Evolutionary conservation across 64 coral and sea anemone genomes (phyloP).

Genomic region (Stylophora pistillata): DNA sequence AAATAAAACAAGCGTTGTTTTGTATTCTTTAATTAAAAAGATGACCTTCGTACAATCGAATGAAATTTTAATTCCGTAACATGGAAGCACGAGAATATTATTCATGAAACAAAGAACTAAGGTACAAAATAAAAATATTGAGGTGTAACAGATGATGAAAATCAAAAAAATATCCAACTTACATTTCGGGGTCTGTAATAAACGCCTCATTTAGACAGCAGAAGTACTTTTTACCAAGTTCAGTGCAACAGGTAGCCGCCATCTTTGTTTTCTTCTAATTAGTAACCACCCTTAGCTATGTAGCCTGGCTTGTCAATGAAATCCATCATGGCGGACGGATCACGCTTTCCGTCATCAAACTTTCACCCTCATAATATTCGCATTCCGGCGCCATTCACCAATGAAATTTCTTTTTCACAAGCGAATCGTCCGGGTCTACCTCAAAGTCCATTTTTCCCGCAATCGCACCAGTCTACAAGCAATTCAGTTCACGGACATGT

Average conservation of each 20-base stretch:
- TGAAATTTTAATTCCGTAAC: slow-evolving; percentile 1
- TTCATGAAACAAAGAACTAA: neutral
- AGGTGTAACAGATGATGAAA: neutral
- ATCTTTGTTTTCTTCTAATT: slow-evolving; percentile 44
- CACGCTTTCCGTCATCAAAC: slow-evolving; percentile 25
- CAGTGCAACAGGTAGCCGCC: slow-evolving; percentile 47
- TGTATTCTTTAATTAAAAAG: neutral
- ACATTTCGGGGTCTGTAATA: slow-evolving; percentile 59
- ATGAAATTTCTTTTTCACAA: neutral
- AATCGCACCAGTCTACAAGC: neutral
- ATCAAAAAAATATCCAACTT: slow-evolving; percentile 13
- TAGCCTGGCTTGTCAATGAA: slow-evolving; percentile 24
- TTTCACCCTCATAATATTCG: slow-evolving; percentile 22
- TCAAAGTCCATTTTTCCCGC: neutral
- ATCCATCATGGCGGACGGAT: slow-evolving; percentile 67
- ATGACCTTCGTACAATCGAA: neutral
- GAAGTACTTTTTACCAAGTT: slow-evolving; percentile 47
- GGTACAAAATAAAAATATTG: neutral
- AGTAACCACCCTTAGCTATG: slow-evolving; percentile 34
- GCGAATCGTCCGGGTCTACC: neutral
- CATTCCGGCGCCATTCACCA: neutral
- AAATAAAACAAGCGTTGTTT: neutral
- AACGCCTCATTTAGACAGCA: slow-evolving; percentile 54
- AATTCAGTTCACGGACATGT: slow-evolving; percentile 5
- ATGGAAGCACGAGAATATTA: neutral